Base-by-base conservation (phyloP, 2,888 invertebrate species). In the Patella ulyssiponensis region DNA sequence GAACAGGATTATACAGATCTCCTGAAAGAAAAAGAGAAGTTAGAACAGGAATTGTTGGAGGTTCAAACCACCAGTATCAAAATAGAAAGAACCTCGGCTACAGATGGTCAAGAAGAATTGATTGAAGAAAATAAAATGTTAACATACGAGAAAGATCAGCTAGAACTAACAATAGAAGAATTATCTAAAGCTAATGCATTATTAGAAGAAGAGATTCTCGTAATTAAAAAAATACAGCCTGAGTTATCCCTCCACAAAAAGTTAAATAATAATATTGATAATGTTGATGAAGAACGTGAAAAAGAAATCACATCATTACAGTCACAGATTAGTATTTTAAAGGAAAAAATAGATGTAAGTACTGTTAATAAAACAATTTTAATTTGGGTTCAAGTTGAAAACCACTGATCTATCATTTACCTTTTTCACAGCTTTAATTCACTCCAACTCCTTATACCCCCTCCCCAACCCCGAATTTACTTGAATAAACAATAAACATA, bases 1-100 rank as follows among this genome's bases (percentile, higher is more conserved):
- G 86, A 86, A 76, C 84, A 85, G 79, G 87, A 88, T 74, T 88
- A 87, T 82, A 84, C 85, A 15, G 88, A 87, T 69, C 76, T 89
- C 12, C 79, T 89, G 12, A 84, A 83, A 44, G 87, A 88, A 72
- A 88, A 89, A 73, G 87, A 88, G 69, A 84, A 86, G 72, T 77
- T 88, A 44, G 89, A 89, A 75, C 84, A 86, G 75, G 86, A 86
- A 44, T 80, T 87, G 69, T 58, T 83, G 15, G 84, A 82, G 51
- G 81, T 82, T 56, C 83, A 82, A 71, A 80, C 15, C 15, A 14
- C 14, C 3, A 12, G 81, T n/a, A 82, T 83, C 51, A 79, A 81
- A 56, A 84, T 83, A 75, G 83, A 84, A 52, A 80, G 80, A 20
- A 70, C 83, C n/a, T 64, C 64, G 2, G 23, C 20, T 64, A 64